phyloP scores from a whole-genome alignment of 2,113 vertebrate genomes.

The Salvelinus namaycush region DNA sequence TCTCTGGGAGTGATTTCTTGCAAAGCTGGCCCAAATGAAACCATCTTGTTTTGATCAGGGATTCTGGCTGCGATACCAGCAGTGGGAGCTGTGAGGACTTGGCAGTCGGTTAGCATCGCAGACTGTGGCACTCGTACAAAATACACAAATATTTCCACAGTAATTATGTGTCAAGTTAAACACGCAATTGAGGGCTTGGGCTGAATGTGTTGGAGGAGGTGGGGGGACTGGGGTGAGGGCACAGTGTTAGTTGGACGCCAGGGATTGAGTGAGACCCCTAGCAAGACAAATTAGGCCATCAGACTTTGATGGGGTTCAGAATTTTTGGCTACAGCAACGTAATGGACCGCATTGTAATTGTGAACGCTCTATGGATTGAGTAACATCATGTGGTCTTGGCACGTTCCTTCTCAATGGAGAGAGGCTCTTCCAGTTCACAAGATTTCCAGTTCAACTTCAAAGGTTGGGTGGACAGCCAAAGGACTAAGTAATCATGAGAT shows the following conservation, averaged over 20 bases:
- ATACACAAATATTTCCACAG: slow-evolving; percentile 83
- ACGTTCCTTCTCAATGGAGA: slow-evolving; percentile 66
- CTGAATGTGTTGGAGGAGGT: slow-evolving; percentile 57
- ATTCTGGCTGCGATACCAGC: slow-evolving; percentile 74
- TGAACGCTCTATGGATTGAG: slow-evolving; percentile 62
- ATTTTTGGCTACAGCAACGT: slow-evolving; percentile 51
- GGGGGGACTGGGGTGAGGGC: slow-evolving; percentile 48
- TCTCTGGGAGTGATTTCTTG: slow-evolving; percentile 78
- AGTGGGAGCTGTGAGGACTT: slow-evolving; percentile 75
- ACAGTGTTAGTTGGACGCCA: slow-evolving; percentile 56
- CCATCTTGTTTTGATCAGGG: slow-evolving; percentile 83
- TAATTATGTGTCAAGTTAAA: slow-evolving; percentile 84
- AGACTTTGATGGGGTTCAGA: slow-evolving; percentile 63
- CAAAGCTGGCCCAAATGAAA: slow-evolving; percentile 76
- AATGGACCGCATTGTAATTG: slow-evolving; percentile 64
- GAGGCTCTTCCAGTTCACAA: slow-evolving; percentile 61
- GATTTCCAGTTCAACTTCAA: slow-evolving; percentile 61
- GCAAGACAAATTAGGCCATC: slow-evolving; percentile 73
- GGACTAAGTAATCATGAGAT: slow-evolving; percentile 71
- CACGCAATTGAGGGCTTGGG: slow-evolving; percentile 76
- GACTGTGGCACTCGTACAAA: slow-evolving; percentile 78
- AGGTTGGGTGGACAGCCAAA: slow-evolving; percentile 65
- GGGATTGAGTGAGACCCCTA: slow-evolving; percentile 65
- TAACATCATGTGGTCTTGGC: slow-evolving; percentile 67
- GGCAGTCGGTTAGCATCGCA: slow-evolving; percentile 69